Evolutionary conservation across 2,113 vertebrate species (phyloP).

Genomic region (Sterrhoptilus dennistouni): DNA sequence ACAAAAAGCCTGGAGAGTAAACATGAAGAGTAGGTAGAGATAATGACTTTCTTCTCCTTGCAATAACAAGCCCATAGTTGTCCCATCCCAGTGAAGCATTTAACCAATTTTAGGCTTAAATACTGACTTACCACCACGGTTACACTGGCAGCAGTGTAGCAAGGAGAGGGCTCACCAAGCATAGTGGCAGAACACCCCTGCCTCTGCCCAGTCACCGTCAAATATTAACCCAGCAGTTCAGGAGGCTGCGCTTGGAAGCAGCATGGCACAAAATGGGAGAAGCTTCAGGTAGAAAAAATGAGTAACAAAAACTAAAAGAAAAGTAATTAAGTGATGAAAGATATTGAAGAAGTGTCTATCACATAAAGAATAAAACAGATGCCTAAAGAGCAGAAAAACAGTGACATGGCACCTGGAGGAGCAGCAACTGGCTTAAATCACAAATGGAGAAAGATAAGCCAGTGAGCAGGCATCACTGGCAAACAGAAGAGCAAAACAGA

Average conservation of each 20-base stretch:
- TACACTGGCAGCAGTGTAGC: background rate
- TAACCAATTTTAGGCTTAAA: background rate
- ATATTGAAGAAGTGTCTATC: background rate
- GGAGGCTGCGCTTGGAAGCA: background rate
- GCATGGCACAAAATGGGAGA: background rate
- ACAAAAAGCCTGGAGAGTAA: background rate
- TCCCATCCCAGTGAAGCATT: background rate
- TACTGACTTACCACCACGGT: conserved; percentile 16
- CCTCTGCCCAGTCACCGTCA: background rate
- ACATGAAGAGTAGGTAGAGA: background rate
- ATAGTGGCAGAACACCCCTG: background rate
- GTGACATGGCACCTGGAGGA: background rate
- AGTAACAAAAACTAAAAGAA: background rate
- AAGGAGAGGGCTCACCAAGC: background rate
- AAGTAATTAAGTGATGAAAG: background rate
- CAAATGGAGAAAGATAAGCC: background rate
- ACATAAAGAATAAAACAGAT: background rate
- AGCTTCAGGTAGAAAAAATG: background rate
- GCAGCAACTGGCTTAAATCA: background rate
- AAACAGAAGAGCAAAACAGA: background rate
- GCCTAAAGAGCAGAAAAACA: background rate
- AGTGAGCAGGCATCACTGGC: rapidly evolving
- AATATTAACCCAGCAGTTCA: conserved; percentile 35
- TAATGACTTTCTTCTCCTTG: background rate
- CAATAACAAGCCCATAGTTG: background rate